Conservation (phyloP, 2,888 invertebrate genomes). For the Scaptomyza parva region DNA sequence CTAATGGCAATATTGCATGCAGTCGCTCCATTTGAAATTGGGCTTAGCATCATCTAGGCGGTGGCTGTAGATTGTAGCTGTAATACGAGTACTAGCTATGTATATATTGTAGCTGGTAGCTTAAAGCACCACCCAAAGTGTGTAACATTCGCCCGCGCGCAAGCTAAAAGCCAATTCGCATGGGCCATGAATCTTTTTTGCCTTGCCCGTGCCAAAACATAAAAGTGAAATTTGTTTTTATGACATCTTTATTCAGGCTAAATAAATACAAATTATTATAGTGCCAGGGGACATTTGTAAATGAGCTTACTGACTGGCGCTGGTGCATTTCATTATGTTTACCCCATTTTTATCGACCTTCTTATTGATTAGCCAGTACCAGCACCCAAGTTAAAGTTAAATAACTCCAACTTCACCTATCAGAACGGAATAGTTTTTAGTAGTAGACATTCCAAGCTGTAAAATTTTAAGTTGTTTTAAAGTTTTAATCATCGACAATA, state of each 20-base stretch:
- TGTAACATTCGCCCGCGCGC: constrained; percentile 6
- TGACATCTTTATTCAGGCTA: constrained; percentile 79
- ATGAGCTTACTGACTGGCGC: constrained; percentile 23
- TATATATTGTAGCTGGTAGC: constrained; percentile 17
- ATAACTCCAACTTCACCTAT: too few species aligned
- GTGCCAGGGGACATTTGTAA: constrained; percentile 71
- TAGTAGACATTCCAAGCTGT: too few species aligned
- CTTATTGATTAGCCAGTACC: constrained; percentile 60
- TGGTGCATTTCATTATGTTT: constrained; percentile 8
- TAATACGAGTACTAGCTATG: constrained; percentile 11
- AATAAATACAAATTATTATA: constrained; percentile 80
- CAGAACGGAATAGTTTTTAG: too few species aligned
- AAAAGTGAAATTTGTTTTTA: constrained; percentile 82
- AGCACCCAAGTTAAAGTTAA: too few species aligned
- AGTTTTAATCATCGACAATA: too few species aligned
- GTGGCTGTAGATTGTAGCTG: constrained; percentile 15
- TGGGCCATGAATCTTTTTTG: constrained; percentile 75
- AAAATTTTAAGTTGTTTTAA: too few species aligned
- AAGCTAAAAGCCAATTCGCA: constrained; percentile 61
- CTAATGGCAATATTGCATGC: constrained; percentile 60
- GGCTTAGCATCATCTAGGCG: constrained; percentile 57
- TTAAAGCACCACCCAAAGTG: constrained; percentile 1
- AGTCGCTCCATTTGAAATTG: constrained; percentile 64
- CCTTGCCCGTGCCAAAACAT: constrained; percentile 68
- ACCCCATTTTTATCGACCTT: constrained; percentile 1